Evolutionary conservation across 2,113 vertebrate species (phyloP).

Genomic region (Arothron firmamentum): DNA sequence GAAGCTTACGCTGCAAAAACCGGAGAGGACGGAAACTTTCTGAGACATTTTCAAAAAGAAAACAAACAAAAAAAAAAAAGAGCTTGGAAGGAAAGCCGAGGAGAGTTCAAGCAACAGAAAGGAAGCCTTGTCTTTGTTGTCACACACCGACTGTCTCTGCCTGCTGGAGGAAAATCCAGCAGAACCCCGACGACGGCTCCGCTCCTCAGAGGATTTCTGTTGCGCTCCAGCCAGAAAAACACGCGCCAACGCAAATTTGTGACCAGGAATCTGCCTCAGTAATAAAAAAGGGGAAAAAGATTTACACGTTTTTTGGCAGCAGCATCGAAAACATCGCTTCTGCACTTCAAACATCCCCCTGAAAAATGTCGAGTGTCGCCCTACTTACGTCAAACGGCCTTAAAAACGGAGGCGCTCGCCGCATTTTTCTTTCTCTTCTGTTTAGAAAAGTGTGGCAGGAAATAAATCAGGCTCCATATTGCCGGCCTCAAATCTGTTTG

Average conservation of each 20-base stretch:
- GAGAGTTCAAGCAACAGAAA: constrained; percentile 12
- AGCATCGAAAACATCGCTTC: constrained; percentile 28
- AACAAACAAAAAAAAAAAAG: neutral
- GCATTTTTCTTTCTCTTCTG: neutral
- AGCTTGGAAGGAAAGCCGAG: constrained; percentile 8
- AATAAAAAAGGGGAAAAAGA: no score
- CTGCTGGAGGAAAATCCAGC: constrained; percentile 24
- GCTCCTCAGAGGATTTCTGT: constrained; percentile 9
- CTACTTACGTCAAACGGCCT: constrained; percentile 36
- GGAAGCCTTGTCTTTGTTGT: neutral
- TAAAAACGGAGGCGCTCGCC: constrained; percentile 5
- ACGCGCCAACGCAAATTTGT: constrained; percentile 29
- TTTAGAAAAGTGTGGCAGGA: constrained; percentile 18
- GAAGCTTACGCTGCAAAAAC: neutral
- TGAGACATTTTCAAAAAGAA: neutral
- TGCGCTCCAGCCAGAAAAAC: constrained; percentile 34
- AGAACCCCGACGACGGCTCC: neutral
- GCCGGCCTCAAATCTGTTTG: neutral
- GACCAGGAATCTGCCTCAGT: neutral
- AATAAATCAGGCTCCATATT: constrained; percentile 8
- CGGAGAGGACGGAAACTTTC: constrained; percentile 16
- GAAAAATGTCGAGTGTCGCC: constrained; percentile 36
- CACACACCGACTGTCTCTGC: constrained; percentile 12
- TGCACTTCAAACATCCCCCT: constrained; percentile 21
- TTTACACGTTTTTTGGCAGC: constrained; percentile 40